Percentiles rank a stretch among this genome's conserved stretches.
phyloP scores from a whole-genome alignment of 1,140 invertebrate genomes.

The Halyomorpha halys region DNA sequence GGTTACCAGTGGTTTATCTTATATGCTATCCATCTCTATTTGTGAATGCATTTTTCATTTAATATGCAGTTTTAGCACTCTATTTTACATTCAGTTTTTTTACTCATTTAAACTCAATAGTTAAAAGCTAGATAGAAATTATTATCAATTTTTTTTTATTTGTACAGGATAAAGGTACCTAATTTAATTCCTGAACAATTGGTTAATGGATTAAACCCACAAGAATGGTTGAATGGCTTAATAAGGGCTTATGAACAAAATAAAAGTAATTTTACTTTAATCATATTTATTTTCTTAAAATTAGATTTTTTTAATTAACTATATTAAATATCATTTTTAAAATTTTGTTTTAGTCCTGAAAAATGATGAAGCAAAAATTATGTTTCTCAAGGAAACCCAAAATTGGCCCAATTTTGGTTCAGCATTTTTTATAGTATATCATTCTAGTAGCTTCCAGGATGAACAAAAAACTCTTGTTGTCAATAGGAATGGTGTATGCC shows the following conservation, averaged over 20 bases:
- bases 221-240: constrained; percentile 7
- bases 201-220: background rate
- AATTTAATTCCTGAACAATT: constrained; percentile 1
- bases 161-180: background rate
- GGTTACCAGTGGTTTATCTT: too few relatives aligned
- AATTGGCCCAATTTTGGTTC: constrained; percentile 20
- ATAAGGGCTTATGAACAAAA: constrained; percentile 39
- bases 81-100: too few relatives aligned
- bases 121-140: too few relatives aligned
- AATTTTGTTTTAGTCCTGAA: background rate
- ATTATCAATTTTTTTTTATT: too few relatives aligned
- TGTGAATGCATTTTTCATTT: too few relatives aligned
- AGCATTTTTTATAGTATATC: constrained; percentile 14
- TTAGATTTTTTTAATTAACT: too few relatives aligned
- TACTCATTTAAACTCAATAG: too few relatives aligned
- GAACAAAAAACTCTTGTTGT: constrained; percentile 73
- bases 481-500: constrained; percentile 78
- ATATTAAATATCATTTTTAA: too few relatives aligned
- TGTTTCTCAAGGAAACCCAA: constrained; percentile 13
- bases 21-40: too few relatives aligned
- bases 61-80: too few relatives aligned
- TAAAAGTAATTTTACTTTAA: constrained; percentile 32
- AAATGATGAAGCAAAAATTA: constrained; percentile 19
- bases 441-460: constrained; percentile 5
- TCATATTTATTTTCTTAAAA: background rate